Percentiles rank a stretch among this genome's conserved stretches.
phyloP scores from a whole-genome alignment of 2,113 vertebrate species.

The Tupaia tana region DNA sequence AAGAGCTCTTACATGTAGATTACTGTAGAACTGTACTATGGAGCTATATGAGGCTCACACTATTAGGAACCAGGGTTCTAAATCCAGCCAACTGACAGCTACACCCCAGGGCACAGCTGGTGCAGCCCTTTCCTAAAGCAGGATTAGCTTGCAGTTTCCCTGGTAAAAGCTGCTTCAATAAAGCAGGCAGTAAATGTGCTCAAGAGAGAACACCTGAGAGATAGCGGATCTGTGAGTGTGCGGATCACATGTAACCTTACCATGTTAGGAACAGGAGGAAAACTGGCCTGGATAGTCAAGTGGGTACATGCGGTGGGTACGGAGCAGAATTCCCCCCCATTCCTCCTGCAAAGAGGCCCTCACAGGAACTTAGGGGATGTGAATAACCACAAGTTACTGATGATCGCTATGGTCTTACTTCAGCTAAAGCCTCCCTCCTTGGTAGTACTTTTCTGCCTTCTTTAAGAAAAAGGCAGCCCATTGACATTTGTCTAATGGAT shows the following conservation, averaged over 20 bases:
- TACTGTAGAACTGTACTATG: not conserved
- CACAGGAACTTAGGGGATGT: not conserved
- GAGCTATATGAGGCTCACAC: not conserved
- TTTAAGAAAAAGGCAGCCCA: not conserved
- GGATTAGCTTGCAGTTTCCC: not conserved
- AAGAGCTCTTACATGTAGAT: not conserved
- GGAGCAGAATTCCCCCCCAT: not conserved
- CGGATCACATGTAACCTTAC: conserved; percentile 1
- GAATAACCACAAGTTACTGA: not conserved
- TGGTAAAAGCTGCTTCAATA: not conserved
- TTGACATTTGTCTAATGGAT: not conserved
- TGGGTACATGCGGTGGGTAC: not conserved
- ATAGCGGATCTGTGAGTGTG: not conserved
- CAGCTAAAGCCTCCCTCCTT: not conserved
- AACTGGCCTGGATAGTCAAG: not conserved
- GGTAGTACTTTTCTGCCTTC: not conserved
- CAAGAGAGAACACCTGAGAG: not conserved
- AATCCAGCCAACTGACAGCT: not conserved
- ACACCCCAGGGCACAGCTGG: not conserved
- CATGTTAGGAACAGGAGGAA: not conserved
- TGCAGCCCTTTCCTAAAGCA: not conserved
- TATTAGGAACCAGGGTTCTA: not conserved
- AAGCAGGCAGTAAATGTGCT: not conserved
- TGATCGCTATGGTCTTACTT: not conserved
- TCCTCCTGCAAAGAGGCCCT: not conserved